phyloP scores from a whole-genome alignment of 1,140 invertebrate species.

The Sycophaga agraensis region DNA sequence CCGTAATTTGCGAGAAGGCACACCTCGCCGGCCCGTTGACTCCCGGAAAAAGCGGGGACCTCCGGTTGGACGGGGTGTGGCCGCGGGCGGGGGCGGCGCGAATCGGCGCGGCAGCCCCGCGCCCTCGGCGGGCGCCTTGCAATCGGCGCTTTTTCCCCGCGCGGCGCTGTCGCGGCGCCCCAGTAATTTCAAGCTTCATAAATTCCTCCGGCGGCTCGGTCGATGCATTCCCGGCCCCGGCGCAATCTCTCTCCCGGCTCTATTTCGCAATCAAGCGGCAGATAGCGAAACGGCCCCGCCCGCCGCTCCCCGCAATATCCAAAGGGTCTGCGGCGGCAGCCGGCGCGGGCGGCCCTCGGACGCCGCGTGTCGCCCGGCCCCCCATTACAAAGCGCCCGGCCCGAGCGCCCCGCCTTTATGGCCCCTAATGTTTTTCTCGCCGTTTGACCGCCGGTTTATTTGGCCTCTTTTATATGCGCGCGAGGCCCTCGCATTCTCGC shows the following conservation, averaged over 20 bases:
- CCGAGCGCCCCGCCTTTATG: too few relatives aligned
- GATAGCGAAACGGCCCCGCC: constrained; percentile 20
- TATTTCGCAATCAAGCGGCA: constrained; percentile 24
- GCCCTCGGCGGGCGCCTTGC: too few relatives aligned
- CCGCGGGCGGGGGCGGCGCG: too few relatives aligned
- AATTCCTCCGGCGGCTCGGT: constrained; percentile 8
- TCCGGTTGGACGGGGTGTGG: too few relatives aligned
- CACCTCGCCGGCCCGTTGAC: too few relatives aligned
- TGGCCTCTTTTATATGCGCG: not conserved
- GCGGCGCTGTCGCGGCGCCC: too few relatives aligned
- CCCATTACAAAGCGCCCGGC: too few relatives aligned
- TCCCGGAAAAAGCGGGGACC: too few relatives aligned
- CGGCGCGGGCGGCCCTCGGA: constrained; percentile 36
- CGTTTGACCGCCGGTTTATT: not conserved
- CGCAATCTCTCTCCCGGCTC: constrained; percentile 4
- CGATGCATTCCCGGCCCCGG: constrained; percentile 5
- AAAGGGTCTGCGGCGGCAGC: constrained; percentile 24
- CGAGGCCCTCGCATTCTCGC: too few relatives aligned
- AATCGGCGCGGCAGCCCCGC: not conserved
- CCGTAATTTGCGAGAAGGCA: too few relatives aligned
- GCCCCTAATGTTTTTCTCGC: too few relatives aligned
- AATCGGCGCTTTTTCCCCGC: too few relatives aligned
- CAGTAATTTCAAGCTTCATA: constrained; percentile 28
- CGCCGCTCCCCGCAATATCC: constrained; percentile 8
- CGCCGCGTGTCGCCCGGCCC: constrained; percentile 10